Base-by-base conservation (phyloP, 1,140 invertebrate genomes). In the Drosophila novamexicana region DNA sequence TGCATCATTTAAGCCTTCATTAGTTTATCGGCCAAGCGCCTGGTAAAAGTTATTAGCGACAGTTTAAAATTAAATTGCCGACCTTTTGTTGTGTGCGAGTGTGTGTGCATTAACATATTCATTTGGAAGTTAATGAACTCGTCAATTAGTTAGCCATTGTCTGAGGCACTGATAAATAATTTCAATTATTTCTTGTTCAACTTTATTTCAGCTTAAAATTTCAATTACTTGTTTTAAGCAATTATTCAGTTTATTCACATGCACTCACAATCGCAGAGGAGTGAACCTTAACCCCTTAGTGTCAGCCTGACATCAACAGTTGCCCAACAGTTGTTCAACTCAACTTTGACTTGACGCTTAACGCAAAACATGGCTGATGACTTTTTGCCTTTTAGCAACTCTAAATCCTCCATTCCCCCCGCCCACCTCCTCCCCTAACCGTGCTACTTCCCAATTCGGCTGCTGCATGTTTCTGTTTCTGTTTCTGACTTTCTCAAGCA, bases 1-100 rank as follows among this genome's bases (percentile, higher is more conserved):
- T 88, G 79, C 76, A 86, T 86, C 83, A 85, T 85, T 85, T 81
- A 85, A 85, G 82, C 81, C 74, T 81, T 85, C 81, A 86, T 86
- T 86, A 86, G 82, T 86, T 86, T 82, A 86, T 79, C 82, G 75
- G 74, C 66, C 77, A 66, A 53, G 67, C 66, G 72, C 58, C 68
- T 71, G 83, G 77, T 75, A 76, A 89, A 88, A 88, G 77, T 83
- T 88, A 88, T 88, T 88, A 88, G 83, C 77, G 84, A 88, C 83
- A 83, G 77, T 88, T 89, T 89, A 88, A 88, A 83, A 82, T 88
- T 79, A 76, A 86, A 86, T 86, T 83, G 77, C 63, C 52, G 63
- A 4, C 56, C 66, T 70, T 83, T 73, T 81, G 65, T 68, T 40
- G 7, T 54, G 32, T 44, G n/a, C 53, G 12, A 58, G 6, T 58